Percentiles rank a stretch among this genome's conserved stretches.
These are phyloP conservation scores for Lasioglossum villosulum DNA, from an alignment of 2,888 invertebrate genomes.

Conservation along the genomic window DNA sequence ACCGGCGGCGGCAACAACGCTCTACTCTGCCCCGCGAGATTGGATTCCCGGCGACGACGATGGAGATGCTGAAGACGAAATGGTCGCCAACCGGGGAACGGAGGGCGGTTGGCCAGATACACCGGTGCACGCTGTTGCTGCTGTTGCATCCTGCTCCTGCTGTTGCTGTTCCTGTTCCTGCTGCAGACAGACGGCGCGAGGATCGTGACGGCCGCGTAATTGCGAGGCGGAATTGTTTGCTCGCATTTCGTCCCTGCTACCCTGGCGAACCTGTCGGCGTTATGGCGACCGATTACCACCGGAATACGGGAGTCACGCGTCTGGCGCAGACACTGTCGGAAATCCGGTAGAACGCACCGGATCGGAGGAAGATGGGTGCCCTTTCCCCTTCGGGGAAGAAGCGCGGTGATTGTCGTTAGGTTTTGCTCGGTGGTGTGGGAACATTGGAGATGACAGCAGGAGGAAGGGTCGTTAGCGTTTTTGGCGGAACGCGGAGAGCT, in stretches of 20 bases:
- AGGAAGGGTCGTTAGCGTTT: background rate
- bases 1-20: slow-evolving; percentile 42
- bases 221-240: slow-evolving; percentile 46
- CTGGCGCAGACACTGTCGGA: background rate
- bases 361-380: background rate
- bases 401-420: background rate
- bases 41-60: slow-evolving; percentile 36
- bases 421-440: background rate
- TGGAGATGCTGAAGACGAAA: slow-evolving; percentile 25
- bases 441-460: background rate
- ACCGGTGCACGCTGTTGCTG: background rate
- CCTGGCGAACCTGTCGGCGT: background rate
- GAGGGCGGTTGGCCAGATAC: slow-evolving; percentile 15
- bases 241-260: background rate
- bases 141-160: background rate
- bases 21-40: slow-evolving; percentile 28
- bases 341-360: background rate
- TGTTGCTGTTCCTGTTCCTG: background rate
- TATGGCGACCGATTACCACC: background rate
- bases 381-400: background rate
- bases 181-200: slow-evolving; percentile 40
- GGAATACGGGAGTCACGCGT: background rate
- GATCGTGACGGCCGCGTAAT: slow-evolving; percentile 50
- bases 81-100: background rate
- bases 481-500: background rate